Evolutionary conservation across 2,888 invertebrate genomes (phyloP).

Genomic region (Drosophila mayaguana): DNA sequence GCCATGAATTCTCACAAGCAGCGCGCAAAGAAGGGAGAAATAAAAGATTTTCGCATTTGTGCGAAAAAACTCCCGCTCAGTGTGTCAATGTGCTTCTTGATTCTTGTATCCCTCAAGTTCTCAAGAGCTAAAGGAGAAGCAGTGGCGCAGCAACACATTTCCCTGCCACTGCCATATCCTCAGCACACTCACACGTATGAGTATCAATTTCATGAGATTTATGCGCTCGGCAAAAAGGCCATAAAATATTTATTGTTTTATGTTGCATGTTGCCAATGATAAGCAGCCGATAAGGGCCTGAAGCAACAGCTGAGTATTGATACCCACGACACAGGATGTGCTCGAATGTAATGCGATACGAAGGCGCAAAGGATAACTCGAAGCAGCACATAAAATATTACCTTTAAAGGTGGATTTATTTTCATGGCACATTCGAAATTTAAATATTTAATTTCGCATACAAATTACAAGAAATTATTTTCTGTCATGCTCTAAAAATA

Average conservation of each 20-base stretch:
- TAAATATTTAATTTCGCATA: background rate
- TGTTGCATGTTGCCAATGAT: slow-evolving; percentile 65
- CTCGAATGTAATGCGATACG: slow-evolving; percentile 42
- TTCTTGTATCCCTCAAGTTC: slow-evolving; percentile 8
- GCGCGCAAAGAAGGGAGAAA: slow-evolving; percentile 3
- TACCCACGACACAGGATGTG: slow-evolving; percentile 2
- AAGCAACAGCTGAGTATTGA: slow-evolving; percentile 46
- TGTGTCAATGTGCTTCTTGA: slow-evolving; percentile 44
- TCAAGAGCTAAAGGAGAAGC: background rate
- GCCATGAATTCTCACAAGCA: slow-evolving; percentile 36
- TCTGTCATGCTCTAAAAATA: too few species aligned
- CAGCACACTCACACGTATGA: slow-evolving; percentile 2
- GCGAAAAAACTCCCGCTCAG: slow-evolving; percentile 4
- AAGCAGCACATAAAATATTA: background rate
- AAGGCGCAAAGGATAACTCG: background rate
- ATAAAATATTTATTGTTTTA: slow-evolving; percentile 79
- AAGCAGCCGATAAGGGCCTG: slow-evolving; percentile 53
- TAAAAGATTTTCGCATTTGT: slow-evolving; percentile 26
- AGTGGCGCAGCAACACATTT: too few species aligned
- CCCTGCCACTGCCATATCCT: background rate
- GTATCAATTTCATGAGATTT: slow-evolving; percentile 78
- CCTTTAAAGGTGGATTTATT: background rate
- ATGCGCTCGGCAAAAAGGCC: slow-evolving; percentile 66
- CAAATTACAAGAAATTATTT: background rate
- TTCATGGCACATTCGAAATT: background rate